Base-by-base conservation (phyloP, 2,888 invertebrate genomes). In the Parnassius smintheus region DNA sequence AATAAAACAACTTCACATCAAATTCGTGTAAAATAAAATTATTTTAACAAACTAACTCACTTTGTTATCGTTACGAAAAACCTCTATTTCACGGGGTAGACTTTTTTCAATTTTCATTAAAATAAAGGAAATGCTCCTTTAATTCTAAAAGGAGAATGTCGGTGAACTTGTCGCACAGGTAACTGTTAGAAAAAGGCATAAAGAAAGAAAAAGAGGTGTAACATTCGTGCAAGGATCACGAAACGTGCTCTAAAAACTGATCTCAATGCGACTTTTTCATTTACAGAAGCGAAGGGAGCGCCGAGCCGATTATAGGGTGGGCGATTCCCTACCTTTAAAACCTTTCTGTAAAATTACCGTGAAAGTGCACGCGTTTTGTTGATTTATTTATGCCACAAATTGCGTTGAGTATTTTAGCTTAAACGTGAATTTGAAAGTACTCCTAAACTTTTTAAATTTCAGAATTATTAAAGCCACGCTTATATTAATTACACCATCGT, bases 81-180 rank as follows among this genome's bases (percentile, higher is more conserved):
- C n/a, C 51, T 46, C 18, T 18, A 18, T 18, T 52, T 35, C 45
- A 22, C 50, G 49, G 45, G 55, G 44, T 55, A 49, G 56, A 11
- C 8, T 25, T 42, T 41, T 42, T 44, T 54, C 54, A 44, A 58
- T 64, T 66, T 57, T 46, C 62, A 61, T 66, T 49, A 64, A 65
- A 65, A 67, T 69, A 60, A 67, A 67, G 68, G 62, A 68, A 72
- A 69, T 71, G 65, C 69, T 64, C 65, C 66, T 72, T 68, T 68
- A 70, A 70, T 71, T 69, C 70, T 73, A 75, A 74, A 72, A 71
- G 68, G 72, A 70, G 69, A 68, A 65, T 66, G 67, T 62, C 68
- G 67, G 66, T 66, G 65, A 22, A 41, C 50, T 56, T 45, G 49
- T 45, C 58, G 58, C 51, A 35, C 51, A 56, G 44, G 61, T 61